Evolutionary conservation across 2,888 invertebrate species (phyloP), one percentile per base, ranked within the genome.

Genomic region (Melikaiella ostensackeni): DNA sequence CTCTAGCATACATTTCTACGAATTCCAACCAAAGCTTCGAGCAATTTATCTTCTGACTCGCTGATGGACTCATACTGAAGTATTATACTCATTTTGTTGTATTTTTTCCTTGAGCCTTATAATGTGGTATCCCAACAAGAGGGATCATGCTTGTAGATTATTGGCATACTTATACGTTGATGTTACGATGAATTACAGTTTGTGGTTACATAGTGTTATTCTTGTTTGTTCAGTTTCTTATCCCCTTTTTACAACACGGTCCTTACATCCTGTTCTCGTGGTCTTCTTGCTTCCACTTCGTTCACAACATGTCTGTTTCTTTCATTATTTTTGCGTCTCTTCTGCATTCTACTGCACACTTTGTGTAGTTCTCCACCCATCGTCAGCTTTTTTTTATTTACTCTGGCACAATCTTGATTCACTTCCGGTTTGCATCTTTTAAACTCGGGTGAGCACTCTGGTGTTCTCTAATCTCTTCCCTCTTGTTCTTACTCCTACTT

Each of bases 131-230:
- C 42, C 19, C 46, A 64, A 70, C 50, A 50, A 30, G 50, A 46
- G n/a, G 42, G 30, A 70, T 27, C 70, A 46, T 30, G 27, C 46
- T 70, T 27, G 46, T 8, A 70, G 19, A 70, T 66, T 70, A 70
- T 70, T 70, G 30, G 70, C 70, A 50, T 70, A 70, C 50, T 70
- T 70, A 46, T 50, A 19, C 16, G 57, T 19, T 66, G 27, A 27
- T 27, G 13, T 16, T 70, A 30, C 42, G 46, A 70, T 50, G n/a
- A 46, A 42, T 50, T n/a, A 50, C 70, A n/a, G n/a, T 46, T 46
- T 19, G 46, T 42, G 70, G 21, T 66, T 42, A 30, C 11, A 19
- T 0, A 57, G 21, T 57, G 21, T 30, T 50, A 70, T 30, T 30
- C 46, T 70, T 70, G 27, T 42, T 27, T 50, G 27, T 30, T 70